Base-by-base conservation (phyloP, 2,113 vertebrate species). In the Helogale parvula region DNA sequence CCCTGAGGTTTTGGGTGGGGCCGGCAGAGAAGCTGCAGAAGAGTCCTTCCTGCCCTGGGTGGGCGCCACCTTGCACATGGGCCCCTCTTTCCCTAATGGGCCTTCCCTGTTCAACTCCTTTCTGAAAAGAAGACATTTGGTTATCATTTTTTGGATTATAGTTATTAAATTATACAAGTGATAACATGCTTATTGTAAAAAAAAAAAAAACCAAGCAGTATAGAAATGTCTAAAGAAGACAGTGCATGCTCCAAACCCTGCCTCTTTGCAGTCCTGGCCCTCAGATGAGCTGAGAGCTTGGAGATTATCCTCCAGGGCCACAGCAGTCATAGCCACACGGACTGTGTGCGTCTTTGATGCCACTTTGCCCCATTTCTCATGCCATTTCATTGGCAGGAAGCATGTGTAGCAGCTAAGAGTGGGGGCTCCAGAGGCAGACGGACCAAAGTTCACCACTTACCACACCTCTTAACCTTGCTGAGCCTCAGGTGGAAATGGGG, bases 111-210 rank as follows among this genome's bases (percentile, higher is more conserved):
- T 87, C 31, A 50, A n/a, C 74, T 83, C 3, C 80, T 57, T 94
- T 77, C 63, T 88, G 50, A 96, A 93, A 66, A 85, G 6, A 96
- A 84, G 45, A 83, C 33, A 47, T 21, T 76, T 88, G 93, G 29
- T 54, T 21, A n/a, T 81, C 16, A 38, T 80, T 60, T 52, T 97
- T 63, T 33, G 86, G 74, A 82, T 89, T 27, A 52, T 2, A 38
- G 33, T n/a, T n/a, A n/a, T 71, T 35, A 71, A 92, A 88, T 96
- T 74, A 35, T 47, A 50, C 76, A 92, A 77, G 80, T 66, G 31
- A 41, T 19, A 31, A n/a, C 21, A 3, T 45, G 41, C 54, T 69
- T 74, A 60, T 57, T 95, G n/a, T 65, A 16, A 66, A 66, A 65
- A 63, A n/a, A 25, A 45, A 5, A 60, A 5, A 85, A 14, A n/a